phyloP scores from a whole-genome alignment of 2,888 invertebrate species.

The Arctia plantaginis region DNA sequence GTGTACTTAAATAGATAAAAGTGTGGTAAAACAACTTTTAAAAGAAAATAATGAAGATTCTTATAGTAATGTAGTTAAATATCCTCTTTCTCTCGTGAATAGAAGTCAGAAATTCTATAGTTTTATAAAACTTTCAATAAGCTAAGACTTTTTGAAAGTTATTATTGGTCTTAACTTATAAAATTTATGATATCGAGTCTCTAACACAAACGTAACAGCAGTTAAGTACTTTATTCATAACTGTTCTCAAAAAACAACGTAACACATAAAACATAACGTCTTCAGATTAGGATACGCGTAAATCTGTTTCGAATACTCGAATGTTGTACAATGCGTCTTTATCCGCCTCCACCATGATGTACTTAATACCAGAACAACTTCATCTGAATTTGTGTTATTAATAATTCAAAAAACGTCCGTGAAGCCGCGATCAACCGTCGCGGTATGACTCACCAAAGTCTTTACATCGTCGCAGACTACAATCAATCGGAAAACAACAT shows the following conservation, averaged over 20 bases:
- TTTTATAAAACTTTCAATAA: not conserved
- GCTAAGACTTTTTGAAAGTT: not conserved
- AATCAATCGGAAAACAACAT: conserved; percentile 53
- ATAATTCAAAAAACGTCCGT: conserved; percentile 45
- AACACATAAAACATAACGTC: conserved; percentile 47
- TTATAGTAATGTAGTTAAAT: not conserved
- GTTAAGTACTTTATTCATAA: conserved; percentile 25
- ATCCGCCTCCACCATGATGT: conserved; percentile 23
- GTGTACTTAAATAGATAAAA: conserved; percentile 7
- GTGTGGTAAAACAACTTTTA: not conserved
- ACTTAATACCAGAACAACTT: conserved; percentile 38
- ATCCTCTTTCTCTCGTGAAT: not conserved
- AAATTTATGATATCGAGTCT: conserved; percentile 14
- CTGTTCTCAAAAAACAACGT: conserved; percentile 43
- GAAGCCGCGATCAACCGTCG: conserved; percentile 38
- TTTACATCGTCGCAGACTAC: conserved; percentile 51
- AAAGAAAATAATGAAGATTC: not conserved
- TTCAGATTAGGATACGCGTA: conserved; percentile 39
- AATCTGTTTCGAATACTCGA: conserved; percentile 45
- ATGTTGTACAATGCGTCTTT: conserved; percentile 54
- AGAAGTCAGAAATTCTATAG: not conserved
- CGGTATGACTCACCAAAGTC: conserved; percentile 52
- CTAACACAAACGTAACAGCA: conserved; percentile 28
- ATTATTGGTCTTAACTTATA: not conserved
- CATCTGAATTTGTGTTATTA: conserved; percentile 59